Evolutionary conservation across 2,113 vertebrate genomes (phyloP), one percentile per base, ranked within the genome.

Genomic region (Fukomys damarensis): DNA sequence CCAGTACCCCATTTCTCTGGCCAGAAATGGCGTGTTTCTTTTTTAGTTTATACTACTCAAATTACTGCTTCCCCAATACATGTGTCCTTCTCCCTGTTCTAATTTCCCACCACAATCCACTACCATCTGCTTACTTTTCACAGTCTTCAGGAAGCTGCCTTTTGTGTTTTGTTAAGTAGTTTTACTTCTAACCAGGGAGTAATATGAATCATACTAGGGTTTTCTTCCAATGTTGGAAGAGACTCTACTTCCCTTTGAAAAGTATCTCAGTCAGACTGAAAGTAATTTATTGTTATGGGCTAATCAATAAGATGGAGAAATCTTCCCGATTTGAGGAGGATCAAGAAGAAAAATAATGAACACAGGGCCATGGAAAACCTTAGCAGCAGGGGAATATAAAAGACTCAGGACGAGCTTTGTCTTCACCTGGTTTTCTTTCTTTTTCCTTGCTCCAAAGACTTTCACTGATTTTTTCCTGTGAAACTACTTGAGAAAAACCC

Each of bases 401-500:
- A 89, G 80, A 93, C 54, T 54, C 32, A n/a, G 49, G 26, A 14
- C 38, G 70, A 66, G 7, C 22, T 96, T 89, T 58, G 54, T 30
- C 41, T 92, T 65, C 83, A 83, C 83, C 74, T 74, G 59, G 49
- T 94, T 86, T 88, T 80, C 26, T 65, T 88, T 66, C n/a, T 61
- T 59, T 16, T 9, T 3, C 20, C 7, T 24, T 14, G 12, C 7
- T 72, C 63, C 66, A 82, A 65, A 76, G 76, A 90, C 91, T 77
- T 95, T 84, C 82, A 85, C 86, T 90, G 84, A 92, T 65, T 95
- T 95, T 83, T 91, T 43, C 72, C 68, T 46, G 52, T 92, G 81
- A 96, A 97, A 86, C 63, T 92, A 85, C 87, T 77, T 80, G 66
- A 95, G 90, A 76, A 22, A 90, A 91, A 89, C 76, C 85, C 63